Evolutionary conservation across 2,113 vertebrate genomes (phyloP).

Genomic region (Spermophilus dauricus): DNA sequence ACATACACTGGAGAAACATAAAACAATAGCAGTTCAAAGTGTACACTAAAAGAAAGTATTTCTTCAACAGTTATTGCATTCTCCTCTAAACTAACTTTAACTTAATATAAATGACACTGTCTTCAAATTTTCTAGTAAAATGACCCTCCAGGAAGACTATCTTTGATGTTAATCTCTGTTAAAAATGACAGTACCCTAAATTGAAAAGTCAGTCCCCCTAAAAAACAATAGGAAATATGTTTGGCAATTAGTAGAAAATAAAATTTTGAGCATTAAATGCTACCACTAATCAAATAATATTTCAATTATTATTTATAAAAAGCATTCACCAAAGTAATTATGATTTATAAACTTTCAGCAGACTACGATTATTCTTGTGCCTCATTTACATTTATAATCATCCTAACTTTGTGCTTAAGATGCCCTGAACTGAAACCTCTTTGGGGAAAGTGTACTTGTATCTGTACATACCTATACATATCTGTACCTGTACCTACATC

Average conservation of each 20-base stretch:
- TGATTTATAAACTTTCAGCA: not conserved
- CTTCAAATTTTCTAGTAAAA: constrained; percentile 19
- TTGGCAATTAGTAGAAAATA: not conserved
- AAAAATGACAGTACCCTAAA: constrained; percentile 12
- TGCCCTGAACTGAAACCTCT: not conserved
- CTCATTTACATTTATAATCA: not conserved
- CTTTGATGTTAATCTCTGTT: not conserved
- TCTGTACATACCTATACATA: not conserved
- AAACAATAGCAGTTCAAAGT: not conserved
- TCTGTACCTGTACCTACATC: not conserved
- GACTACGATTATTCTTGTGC: not conserved
- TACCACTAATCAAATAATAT: not conserved
- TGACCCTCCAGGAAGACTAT: not conserved
- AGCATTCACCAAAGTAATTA: not conserved
- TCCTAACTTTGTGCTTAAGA: not conserved
- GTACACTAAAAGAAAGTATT: not conserved
- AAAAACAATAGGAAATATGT: not conserved
- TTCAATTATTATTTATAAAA: not conserved
- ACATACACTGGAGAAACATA: not conserved
- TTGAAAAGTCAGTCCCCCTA: not conserved
- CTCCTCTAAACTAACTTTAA: not conserved
- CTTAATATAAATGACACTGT: not conserved
- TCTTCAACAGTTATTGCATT: not conserved
- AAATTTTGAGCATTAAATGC: not conserved
- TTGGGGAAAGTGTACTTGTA: not conserved